Evolutionary conservation across 2,888 invertebrate species (phyloP), one percentile per base, ranked within the genome.

Genomic region (Rhingia campestris): DNA sequence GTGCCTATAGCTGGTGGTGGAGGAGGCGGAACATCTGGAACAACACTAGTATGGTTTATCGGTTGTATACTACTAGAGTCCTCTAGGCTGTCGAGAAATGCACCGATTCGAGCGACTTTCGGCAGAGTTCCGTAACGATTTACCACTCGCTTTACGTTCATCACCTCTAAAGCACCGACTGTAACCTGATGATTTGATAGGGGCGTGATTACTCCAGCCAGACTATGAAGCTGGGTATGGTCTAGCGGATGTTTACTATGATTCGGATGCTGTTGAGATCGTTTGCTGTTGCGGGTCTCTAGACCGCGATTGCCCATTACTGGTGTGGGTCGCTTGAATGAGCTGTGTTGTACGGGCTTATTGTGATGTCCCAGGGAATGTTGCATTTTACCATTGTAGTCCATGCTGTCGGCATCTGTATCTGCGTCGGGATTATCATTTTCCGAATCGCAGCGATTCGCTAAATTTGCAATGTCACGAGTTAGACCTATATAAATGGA

Each of bases 121-220:
- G 99, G 99, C 89, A 99, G 92, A 7, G 99, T 99, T 14, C 99
- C 99, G 91, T 98, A 99, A 33, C 98, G 94, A 92, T 97, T 98
- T 86, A 97, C 97, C 54, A 98, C 98, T 87, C 97, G 95, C 89
- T 97, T 96, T 64, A 98, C 98, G 92, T 98, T 98, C 92, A 97
- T 97, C 86, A 98, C 97, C 92, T 98, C 98, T 87, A 98, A 93
- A 30, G 98, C 97, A 67, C 97, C 98, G 85, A 98, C 96, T 88
- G 97, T 96, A 39, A 96, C 95, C 88, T 93, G 93, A 81, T 91
- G 89, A 3, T 88, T 87, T 5, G 84, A 86, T 3, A 86, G 76
- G 1, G 82, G 86, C 4, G 87, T 86, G 39, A 86, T 87, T 14
- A 85, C 87, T 35, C 86, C 87, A 6, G 79, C 84, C 33, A 81